phyloP scores from a whole-genome alignment of 2,113 vertebrate genomes.

The Chrysemys picta region DNA sequence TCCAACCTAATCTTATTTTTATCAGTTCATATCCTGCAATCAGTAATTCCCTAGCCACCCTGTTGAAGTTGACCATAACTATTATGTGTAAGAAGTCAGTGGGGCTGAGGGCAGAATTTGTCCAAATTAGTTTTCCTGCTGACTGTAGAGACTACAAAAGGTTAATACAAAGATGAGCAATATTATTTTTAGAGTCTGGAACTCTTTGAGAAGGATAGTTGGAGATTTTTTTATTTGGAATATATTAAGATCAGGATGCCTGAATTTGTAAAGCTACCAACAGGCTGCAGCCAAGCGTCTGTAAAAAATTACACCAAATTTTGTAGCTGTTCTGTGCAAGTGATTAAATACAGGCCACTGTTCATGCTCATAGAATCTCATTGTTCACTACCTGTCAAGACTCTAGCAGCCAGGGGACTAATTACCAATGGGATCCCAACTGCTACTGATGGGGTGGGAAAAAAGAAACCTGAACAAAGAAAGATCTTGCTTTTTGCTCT shows the following conservation, averaged over 20 bases:
- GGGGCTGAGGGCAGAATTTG: constrained; percentile 65
- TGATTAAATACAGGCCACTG: neutral
- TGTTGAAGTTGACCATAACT: constrained; percentile 46
- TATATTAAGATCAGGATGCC: neutral
- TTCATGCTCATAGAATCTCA: rapidly evolving
- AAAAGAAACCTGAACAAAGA: neutral
- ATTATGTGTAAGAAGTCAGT: constrained; percentile 9
- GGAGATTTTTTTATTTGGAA: neutral
- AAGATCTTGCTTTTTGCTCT: neutral
- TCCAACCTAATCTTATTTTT: constrained; percentile 38
- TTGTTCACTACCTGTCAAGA: rapidly evolving
- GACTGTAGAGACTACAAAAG: neutral
- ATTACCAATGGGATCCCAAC: neutral
- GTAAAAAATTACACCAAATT: neutral
- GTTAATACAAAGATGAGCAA: neutral
- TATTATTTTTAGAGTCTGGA: neutral
- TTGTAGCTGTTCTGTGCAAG: neutral
- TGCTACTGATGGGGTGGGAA: neutral
- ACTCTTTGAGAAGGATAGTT: neutral
- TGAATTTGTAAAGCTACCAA: neutral
- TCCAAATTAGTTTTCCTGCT: constrained; percentile 37
- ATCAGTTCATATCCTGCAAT: constrained; percentile 55
- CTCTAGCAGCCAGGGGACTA: neutral
- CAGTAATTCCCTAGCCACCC: neutral
- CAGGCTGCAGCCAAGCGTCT: rapidly evolving